A percentile compares a stretch with the other conserved stretches of the same genome.
Evolutionary conservation across 2,888 invertebrate species (phyloP).

Genomic region (Argyresthia goedartella): DNA sequence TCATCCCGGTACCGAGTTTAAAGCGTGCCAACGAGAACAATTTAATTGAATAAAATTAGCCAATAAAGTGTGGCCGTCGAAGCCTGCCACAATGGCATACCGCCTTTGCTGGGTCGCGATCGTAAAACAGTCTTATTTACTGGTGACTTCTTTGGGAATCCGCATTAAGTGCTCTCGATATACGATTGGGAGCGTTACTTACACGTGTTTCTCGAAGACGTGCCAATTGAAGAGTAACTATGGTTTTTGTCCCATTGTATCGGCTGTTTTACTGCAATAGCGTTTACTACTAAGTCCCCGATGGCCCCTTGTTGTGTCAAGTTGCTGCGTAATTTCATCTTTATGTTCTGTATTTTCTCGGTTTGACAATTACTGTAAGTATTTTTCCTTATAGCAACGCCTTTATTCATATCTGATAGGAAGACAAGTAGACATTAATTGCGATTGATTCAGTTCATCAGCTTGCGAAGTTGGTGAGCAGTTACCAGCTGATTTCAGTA

Average conservation of each 20-base stretch:
- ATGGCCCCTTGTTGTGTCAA: neutral
- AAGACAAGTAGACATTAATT: no score
- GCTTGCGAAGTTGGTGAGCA: no score
- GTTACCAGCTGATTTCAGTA: no score
- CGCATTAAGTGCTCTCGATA: conserved; percentile 47
- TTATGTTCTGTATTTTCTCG: no score
- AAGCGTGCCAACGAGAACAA: conserved; percentile 46
- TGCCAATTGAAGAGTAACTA: conserved; percentile 13
- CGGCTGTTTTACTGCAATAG: neutral
- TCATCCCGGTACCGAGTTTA: conserved; percentile 24
- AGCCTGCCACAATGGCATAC: conserved; percentile 62
- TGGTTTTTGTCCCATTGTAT: conserved; percentile 2
- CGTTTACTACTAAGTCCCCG: neutral
- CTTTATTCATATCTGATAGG: no score
- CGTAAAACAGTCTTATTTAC: conserved; percentile 62
- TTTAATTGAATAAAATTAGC: conserved; percentile 70
- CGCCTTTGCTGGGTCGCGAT: conserved; percentile 30
- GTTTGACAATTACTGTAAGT: no score
- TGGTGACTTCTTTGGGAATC: conserved; percentile 45
- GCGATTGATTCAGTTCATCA: no score
- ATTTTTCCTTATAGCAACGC: no score
- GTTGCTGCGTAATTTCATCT: no score
- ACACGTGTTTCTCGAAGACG: conserved; percentile 32
- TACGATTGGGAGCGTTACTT: conserved; percentile 29
- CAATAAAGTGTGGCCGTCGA: conserved; percentile 60